Evolutionary conservation across 2,797 vertebrate genomes (phyloP).

Genomic region (Poeciliopsis paucimaculata): DNA sequence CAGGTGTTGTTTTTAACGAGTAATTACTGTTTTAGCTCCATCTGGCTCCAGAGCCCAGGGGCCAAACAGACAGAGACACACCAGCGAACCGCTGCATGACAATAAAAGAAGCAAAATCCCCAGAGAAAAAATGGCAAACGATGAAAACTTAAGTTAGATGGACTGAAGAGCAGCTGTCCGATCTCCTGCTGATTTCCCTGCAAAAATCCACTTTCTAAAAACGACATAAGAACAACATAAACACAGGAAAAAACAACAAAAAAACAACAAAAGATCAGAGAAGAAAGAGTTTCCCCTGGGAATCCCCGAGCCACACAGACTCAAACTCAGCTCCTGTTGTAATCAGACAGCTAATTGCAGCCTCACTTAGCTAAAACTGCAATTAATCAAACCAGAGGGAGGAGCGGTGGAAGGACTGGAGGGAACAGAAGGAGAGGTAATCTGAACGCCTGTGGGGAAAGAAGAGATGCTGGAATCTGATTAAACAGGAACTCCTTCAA

Average conservation of each 20-base stretch:
- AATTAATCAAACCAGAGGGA: slow-evolving; percentile 59
- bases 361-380: slow-evolving; percentile 53
- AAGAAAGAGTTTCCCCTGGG: slow-evolving; percentile 38
- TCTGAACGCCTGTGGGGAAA: slow-evolving; percentile 48
- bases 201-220: slow-evolving; percentile 8
- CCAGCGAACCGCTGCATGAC: slow-evolving; percentile 16
- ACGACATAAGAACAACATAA: slow-evolving; percentile 7
- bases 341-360: slow-evolving; percentile 73
- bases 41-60: slow-evolving; percentile 27
- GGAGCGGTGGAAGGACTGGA: slow-evolving; percentile 20
- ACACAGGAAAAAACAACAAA: slow-evolving; percentile 27
- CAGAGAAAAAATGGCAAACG: neutral
- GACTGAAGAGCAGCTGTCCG: slow-evolving; percentile 25
- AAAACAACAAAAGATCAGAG: slow-evolving; percentile 7
- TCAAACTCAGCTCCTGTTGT: slow-evolving; percentile 42
- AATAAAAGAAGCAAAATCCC: slow-evolving; percentile 12
- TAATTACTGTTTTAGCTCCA: slow-evolving; percentile 31
- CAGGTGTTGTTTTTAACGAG: slow-evolving; percentile 60
- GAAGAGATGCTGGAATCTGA: slow-evolving; percentile 54
- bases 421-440: slow-evolving; percentile 43
- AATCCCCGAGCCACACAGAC: slow-evolving; percentile 40
- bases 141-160: slow-evolving; percentile 12
- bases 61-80: slow-evolving; percentile 26
- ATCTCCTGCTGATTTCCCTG: neutral
- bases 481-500: slow-evolving; percentile 73